These are phyloP conservation scores for Lepas anatifera DNA, from an alignment of 2,888 invertebrate genomes.

Conservation along the genomic window DNA sequence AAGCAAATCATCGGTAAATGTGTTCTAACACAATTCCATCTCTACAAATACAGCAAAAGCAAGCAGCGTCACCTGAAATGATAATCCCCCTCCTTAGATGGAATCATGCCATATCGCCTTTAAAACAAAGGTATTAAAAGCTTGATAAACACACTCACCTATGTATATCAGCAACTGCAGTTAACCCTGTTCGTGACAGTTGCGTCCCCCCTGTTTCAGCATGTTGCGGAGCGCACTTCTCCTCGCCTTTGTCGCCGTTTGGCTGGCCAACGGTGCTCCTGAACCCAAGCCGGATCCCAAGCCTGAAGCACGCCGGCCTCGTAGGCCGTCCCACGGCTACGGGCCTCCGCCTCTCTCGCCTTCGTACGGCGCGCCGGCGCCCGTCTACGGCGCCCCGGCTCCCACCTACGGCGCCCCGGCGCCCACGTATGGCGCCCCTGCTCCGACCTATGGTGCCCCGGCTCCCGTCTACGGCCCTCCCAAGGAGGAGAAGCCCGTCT, in stretches of 20 bases:
- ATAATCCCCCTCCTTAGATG: no score
- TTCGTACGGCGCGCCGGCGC: not conserved
- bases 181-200: not conserved
- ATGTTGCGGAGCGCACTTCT: not conserved
- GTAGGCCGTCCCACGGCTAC: not conserved
- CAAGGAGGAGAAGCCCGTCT: not conserved
- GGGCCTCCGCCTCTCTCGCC: not conserved
- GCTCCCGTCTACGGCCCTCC: not conserved
- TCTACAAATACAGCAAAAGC: no score
- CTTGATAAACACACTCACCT: no score
- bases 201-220: not conserved
- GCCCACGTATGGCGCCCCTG: not conserved
- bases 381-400: not conserved
- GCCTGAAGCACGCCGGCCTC: not conserved
- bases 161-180: no score
- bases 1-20: no score
- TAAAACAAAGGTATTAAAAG: no score
- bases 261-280: not conserved
- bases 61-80: no score
- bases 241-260: not conserved
- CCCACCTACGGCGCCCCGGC: conserved; percentile 8
- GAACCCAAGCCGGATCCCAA: not conserved
- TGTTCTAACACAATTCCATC: no score
- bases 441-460: not conserved
- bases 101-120: no score